Percentiles rank a stretch among this genome's conserved stretches.
Evolutionary conservation across 2,888 invertebrate genomes (phyloP).

Genomic region (Dynastes grantii): DNA sequence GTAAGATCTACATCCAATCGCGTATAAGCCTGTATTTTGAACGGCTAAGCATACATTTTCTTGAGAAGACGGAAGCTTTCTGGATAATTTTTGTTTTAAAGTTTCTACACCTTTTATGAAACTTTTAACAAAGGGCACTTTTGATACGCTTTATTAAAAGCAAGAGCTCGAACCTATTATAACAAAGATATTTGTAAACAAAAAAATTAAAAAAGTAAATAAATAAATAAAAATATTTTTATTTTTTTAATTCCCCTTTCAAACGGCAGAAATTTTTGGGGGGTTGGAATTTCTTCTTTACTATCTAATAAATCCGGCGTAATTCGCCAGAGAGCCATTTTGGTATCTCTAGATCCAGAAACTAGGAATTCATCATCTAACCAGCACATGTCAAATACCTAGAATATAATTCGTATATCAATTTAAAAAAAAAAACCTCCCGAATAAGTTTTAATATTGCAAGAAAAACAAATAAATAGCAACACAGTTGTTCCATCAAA

Average conservation of each 20-base stretch:
- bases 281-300: slow-evolving; percentile 72
- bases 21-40: slow-evolving; percentile 90
- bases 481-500: no score
- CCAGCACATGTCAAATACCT: slow-evolving; percentile 93
- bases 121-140: no score
- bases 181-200: no score
- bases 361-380: slow-evolving; percentile 96
- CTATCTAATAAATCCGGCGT: slow-evolving; percentile 70
- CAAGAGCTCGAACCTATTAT: slow-evolving; percentile 82
- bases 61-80: slow-evolving; percentile 90
- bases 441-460: no score
- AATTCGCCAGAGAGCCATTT: slow-evolving; percentile 92
- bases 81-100: slow-evolving; percentile 89
- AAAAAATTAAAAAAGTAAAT: slow-evolving; percentile 50
- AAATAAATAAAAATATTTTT: no score
- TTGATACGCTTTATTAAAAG: slow-evolving; percentile 89
- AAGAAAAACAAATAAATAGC: no score
- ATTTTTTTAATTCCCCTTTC: no score
- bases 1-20: slow-evolving; percentile 95
- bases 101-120: slow-evolving; percentile 90
- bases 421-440: no score
- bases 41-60: slow-evolving; percentile 95
- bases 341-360: slow-evolving; percentile 93
- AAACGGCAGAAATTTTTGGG: slow-evolving; percentile 79
- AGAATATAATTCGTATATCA: slow-evolving; percentile 38